Base-by-base conservation (phyloP, 2,113 vertebrate species). In the Zosterops borbonicus region DNA sequence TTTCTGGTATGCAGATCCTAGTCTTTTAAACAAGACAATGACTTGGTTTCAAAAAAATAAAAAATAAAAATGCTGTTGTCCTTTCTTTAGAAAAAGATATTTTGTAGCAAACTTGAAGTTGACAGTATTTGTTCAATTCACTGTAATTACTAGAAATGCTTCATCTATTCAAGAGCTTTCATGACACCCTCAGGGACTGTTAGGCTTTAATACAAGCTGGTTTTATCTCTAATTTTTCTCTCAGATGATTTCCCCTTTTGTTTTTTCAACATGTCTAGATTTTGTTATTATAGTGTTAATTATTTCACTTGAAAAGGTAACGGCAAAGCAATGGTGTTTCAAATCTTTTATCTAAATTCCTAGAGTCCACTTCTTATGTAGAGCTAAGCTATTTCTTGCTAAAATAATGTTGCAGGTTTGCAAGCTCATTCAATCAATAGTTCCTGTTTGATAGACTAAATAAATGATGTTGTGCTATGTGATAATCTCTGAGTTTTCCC, bases 381-480 rank as follows among this genome's bases (percentile, higher is more conserved):
- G 59, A 91, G 82, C 35, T 14, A 55, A 77, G 55, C 50, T 77
- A 41, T 83, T 90, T 71, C 47, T 80, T 77, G 46, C 58, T 91
- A 58, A 77, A 94, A 91, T 69, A 79, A 70, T 56, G 65, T 55
- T 74, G 41, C 64, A 37, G 39, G 16, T 78, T 94, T 80, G 47
- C 33, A 86, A 75, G 68, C 35, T 81, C 77, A 77, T 75, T 94
- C 63, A 92, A 83, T 95, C 90, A 86, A 77, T 93, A 81, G 60
- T 46, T 90, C n/a, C 68, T 83, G 24, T 86, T 94, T 96, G 83
- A 89, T 68, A 58, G 73, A 93, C 42, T 80, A 79, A 95, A 93
- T 92, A 89, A 97, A 92, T 83, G n/a, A 78, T 96, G 82, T 49
- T 90, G 88, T 84, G 83, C 52, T 90, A 64, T 81, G 56, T 60